Evolutionary conservation across 2,888 invertebrate genomes (phyloP).

Genomic region (Anoncus sp.): DNA sequence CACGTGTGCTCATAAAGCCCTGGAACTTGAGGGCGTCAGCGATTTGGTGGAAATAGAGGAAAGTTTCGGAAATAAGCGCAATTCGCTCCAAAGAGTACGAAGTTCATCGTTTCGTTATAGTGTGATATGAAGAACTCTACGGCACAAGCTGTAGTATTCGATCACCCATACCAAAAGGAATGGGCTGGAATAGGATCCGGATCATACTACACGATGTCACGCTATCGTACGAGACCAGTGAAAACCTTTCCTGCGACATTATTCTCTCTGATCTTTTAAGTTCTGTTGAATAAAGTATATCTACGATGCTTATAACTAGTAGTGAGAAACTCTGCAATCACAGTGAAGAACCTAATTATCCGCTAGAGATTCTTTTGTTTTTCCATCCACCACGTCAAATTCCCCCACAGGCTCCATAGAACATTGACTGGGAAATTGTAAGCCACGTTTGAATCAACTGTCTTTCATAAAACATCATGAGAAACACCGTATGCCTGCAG

Average conservation of each 20-base stretch:
- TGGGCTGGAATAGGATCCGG: not conserved
- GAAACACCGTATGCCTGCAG: not conserved
- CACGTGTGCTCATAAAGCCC: conserved; percentile 23
- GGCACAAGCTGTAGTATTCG: not conserved
- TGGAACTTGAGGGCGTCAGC: not conserved
- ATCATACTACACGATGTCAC: not conserved
- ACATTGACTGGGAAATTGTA: conserved; percentile 38
- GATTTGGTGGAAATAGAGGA: conserved; percentile 7
- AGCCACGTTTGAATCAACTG: conserved; percentile 19
- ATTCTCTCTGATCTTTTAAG: not conserved
- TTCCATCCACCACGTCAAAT: not conserved
- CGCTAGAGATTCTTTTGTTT: conserved; percentile 11
- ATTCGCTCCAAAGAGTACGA: not conserved
- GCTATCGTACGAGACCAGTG: conserved; percentile 9
- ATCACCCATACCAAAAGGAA: not conserved
- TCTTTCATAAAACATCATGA: conserved; percentile 20
- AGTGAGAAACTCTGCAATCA: not conserved
- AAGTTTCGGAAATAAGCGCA: not conserved
- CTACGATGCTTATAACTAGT: not conserved
- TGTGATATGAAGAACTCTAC: not conserved
- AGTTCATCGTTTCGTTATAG: not conserved
- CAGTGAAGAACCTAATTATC: conserved; percentile 22
- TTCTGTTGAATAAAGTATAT: not conserved
- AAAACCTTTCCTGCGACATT: conserved; percentile 23
- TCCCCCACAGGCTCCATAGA: not conserved